These are phyloP conservation scores for Lutjanus erythropterus DNA, from an alignment of 2,113 vertebrate species.

Conservation along the genomic window DNA sequence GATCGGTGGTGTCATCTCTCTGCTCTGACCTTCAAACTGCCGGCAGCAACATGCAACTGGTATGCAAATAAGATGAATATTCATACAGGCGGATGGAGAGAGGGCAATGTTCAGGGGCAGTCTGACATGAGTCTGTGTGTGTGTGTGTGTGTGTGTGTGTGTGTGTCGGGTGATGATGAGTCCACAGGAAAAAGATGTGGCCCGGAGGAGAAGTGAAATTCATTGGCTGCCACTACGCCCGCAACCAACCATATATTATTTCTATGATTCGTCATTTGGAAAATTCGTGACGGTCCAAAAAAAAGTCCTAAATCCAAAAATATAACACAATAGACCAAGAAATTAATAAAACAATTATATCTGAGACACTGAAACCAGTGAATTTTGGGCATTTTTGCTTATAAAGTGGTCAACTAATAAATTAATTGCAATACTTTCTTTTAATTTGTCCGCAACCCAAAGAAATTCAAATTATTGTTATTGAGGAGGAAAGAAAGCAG, in stretches of 20 bases:
- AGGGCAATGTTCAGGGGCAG: conserved; percentile 25
- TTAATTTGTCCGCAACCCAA: no score
- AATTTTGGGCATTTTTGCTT: background rate
- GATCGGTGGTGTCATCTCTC: background rate
- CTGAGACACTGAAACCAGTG: background rate
- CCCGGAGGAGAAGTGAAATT: background rate
- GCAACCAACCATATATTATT: background rate
- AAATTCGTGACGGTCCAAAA: no score
- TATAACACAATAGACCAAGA: background rate
- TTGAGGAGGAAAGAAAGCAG: no score
- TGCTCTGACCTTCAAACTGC: conserved; percentile 31
- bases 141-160: background rate
- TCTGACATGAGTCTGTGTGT: background rate
- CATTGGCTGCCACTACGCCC: background rate
- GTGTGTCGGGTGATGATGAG: background rate
- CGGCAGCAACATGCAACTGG: background rate
- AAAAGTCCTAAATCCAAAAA: no score
- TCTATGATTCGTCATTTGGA: no score
- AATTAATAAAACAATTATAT: background rate
- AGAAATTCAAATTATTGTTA: no score
- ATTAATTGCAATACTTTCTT: background rate
- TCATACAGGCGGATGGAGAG: conserved; percentile 9
- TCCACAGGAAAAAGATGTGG: background rate
- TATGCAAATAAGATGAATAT: conserved; percentile 48
- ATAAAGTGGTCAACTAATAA: background rate